Evolutionary conservation across 1,140 invertebrate species (phyloP).

Genomic region (Macrotrachela quadricornifera): DNA sequence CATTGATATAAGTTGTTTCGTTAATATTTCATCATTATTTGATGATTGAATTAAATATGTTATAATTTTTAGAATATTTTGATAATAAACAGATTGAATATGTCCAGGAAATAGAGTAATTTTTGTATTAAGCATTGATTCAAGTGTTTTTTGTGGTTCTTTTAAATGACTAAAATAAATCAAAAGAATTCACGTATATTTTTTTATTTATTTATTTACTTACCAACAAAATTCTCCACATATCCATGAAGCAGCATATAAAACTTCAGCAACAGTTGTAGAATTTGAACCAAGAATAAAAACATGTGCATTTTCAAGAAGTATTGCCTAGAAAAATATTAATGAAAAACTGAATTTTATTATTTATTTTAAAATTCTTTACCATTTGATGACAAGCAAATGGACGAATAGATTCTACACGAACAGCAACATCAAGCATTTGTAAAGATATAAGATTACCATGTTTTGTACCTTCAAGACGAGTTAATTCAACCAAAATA

Average conservation of each 20-base stretch:
- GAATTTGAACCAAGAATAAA: slow-evolving; percentile 12
- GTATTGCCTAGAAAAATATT: slow-evolving; percentile 6
- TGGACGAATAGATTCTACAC: slow-evolving; percentile 71
- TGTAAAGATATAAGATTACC: slow-evolving; percentile 71
- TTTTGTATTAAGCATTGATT: slow-evolving; percentile 64
- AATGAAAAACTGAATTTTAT: no score
- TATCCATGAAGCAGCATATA: slow-evolving; percentile 85
- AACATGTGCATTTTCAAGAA: slow-evolving; percentile 5
- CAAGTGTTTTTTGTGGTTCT: no score
- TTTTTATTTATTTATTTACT: no score
- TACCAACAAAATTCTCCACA: slow-evolving; percentile 62
- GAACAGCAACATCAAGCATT: slow-evolving; percentile 84
- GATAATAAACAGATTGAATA: slow-evolving; percentile 11
- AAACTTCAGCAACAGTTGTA: slow-evolving; percentile 39
- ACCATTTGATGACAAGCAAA: slow-evolving; percentile 74
- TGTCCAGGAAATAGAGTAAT: slow-evolving; percentile 55
- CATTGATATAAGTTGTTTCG: slow-evolving; percentile 36
- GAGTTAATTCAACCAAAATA: slow-evolving; percentile 77
- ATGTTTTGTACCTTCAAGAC: slow-evolving; percentile 87
- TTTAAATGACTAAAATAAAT: slow-evolving; percentile 43
- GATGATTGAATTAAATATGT: slow-evolving; percentile 34
- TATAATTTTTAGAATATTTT: slow-evolving; percentile 82
- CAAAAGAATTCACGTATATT: no score
- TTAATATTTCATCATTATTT: slow-evolving; percentile 20
- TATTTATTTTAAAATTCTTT: no score